Evolutionary conservation across 1,140 invertebrate species (phyloP).

Genomic region (Pemphigus obesinymphae): DNA sequence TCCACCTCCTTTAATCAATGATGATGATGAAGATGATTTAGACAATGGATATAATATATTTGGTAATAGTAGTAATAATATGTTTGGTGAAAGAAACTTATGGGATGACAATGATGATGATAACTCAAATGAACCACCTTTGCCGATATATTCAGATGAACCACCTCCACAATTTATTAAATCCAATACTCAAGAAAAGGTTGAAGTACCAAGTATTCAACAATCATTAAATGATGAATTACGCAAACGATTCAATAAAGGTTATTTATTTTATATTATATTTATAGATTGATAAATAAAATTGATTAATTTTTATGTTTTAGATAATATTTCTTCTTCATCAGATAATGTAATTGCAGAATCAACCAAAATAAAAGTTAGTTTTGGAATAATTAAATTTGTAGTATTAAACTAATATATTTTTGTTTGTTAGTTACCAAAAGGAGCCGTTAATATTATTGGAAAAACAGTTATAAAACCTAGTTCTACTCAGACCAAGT

Average conservation of each 20-base stretch:
- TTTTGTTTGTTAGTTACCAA: constrained; percentile 17
- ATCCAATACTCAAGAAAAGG: not conserved
- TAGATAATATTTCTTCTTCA: not conserved
- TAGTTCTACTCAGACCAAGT: not conserved
- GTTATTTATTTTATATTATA: constrained; percentile 20
- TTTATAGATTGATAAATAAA: not conserved
- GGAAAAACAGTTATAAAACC: not conserved
- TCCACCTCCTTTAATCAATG: constrained; percentile 30
- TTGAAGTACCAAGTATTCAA: not conserved
- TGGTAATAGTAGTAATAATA: not conserved
- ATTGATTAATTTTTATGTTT: not conserved
- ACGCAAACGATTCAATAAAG: constrained; percentile 14
- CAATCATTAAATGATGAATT: constrained; percentile 31
- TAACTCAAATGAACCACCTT: constrained; percentile 21
- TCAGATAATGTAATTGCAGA: not conserved
- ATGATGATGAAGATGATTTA: constrained; percentile 10
- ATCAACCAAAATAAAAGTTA: not conserved
- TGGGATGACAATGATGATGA: constrained; percentile 30
- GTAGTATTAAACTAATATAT: not conserved
- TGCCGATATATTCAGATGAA: not conserved
- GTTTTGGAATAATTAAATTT: not conserved
- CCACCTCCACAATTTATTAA: not conserved
- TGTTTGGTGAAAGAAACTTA: constrained; percentile 15
- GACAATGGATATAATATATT: constrained; percentile 34
- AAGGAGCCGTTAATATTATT: constrained; percentile 16